Percentiles rank a stretch among this genome's conserved stretches.
Evolutionary conservation across 2,797 vertebrate genomes (phyloP).

Genomic region (Sebastes wilsoni): DNA sequence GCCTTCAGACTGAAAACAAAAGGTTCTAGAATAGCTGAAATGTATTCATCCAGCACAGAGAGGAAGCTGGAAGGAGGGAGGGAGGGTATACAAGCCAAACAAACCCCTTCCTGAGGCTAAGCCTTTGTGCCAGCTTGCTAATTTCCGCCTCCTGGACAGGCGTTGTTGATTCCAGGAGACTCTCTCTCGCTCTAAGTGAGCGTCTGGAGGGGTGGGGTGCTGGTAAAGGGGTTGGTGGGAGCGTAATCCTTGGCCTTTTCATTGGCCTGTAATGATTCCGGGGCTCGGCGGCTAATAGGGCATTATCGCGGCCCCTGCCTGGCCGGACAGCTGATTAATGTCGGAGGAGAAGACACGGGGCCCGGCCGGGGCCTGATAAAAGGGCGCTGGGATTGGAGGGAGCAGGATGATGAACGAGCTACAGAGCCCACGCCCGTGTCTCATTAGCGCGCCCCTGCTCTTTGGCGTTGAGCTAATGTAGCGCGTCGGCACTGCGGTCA

Average conservation of each 20-base stretch:
- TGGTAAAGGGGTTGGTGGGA: slow-evolving; percentile 15
- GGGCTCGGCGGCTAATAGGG: slow-evolving; percentile 71
- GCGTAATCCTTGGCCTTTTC: slow-evolving; percentile 75
- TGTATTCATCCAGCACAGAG: slow-evolving; percentile 15
- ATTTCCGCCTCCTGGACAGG: slow-evolving; percentile 37
- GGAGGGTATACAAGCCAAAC: slow-evolving; percentile 17
- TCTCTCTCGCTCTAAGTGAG: background rate
- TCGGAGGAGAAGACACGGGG: slow-evolving; percentile 58
- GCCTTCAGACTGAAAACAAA: background rate
- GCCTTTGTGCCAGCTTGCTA: slow-evolving; percentile 8
- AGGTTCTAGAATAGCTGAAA: background rate
- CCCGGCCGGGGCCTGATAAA: slow-evolving; percentile 65
- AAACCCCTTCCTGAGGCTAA: slow-evolving; percentile 36
- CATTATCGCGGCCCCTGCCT: slow-evolving; percentile 71
- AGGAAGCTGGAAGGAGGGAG: background rate
- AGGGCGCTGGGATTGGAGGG: slow-evolving; percentile 59
- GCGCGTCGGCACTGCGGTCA: slow-evolving; percentile 41
- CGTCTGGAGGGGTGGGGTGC: background rate
- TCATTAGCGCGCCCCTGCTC: slow-evolving; percentile 66
- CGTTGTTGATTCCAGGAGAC: slow-evolving; percentile 25
- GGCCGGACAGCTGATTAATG: slow-evolving; percentile 75
- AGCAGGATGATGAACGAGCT: slow-evolving; percentile 78
- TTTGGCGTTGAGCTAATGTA: slow-evolving; percentile 71
- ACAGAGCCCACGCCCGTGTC: slow-evolving; percentile 60
- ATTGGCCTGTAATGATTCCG: slow-evolving; percentile 71